phyloP scores from a whole-genome alignment of 2,797 vertebrate species.

The Phylloscopus collybita region DNA sequence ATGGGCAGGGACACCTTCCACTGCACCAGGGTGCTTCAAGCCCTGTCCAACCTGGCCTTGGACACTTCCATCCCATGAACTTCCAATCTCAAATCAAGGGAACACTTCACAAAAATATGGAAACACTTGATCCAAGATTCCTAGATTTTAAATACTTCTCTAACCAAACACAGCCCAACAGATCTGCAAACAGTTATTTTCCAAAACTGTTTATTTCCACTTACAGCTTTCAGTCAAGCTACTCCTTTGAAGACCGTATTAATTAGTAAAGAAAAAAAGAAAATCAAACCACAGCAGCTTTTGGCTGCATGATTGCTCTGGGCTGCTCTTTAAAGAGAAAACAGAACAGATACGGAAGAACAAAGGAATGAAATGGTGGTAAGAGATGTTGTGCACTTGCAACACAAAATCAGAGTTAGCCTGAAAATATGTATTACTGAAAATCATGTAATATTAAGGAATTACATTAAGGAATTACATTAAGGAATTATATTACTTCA shows the following conservation, averaged over 20 bases:
- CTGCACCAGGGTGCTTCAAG: neutral
- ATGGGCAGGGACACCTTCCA: neutral
- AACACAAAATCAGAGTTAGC: neutral
- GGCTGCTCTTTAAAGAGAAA: neutral
- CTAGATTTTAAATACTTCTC: neutral
- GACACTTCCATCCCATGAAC: neutral
- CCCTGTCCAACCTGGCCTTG: neutral
- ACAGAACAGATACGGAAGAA: neutral
- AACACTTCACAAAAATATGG: neutral
- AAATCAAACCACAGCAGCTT: neutral
- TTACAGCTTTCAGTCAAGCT: neutral
- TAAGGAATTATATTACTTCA: neutral
- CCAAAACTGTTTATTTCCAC: neutral
- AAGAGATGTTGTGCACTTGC: neutral
- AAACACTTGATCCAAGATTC: neutral
- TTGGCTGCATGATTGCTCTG: neutral
- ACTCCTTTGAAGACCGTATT: neutral
- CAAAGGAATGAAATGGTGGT: neutral
- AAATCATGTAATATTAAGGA: neutral
- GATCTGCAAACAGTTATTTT: neutral
- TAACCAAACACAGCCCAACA: neutral
- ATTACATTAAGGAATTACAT: neutral
- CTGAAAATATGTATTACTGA: neutral
- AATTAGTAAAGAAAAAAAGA: neutral
- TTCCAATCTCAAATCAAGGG: neutral